Conservation (phyloP, 2,888 invertebrate genomes). For the Lycaena phlaeas region DNA sequence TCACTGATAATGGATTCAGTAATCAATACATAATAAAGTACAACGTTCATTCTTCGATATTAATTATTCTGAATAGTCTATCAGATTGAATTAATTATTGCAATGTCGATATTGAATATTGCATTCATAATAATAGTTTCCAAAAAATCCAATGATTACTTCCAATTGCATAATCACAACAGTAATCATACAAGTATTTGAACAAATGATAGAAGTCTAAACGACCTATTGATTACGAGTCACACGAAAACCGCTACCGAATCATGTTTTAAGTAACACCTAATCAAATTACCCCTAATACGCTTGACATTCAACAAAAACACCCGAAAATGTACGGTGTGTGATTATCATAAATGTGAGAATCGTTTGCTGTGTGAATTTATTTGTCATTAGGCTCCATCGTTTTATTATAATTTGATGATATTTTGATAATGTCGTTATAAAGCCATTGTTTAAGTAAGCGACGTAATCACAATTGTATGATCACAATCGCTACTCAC, state of each 20-base stretch:
- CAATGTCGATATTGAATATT: too few species aligned
- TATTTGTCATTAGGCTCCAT: constrained; percentile 9
- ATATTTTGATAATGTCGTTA: constrained; percentile 20
- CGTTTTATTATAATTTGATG: constrained; percentile 17
- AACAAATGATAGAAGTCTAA: too few species aligned
- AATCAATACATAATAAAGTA: too few species aligned
- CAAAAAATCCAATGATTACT: too few species aligned
- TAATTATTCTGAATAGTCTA: too few species aligned
- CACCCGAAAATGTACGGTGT: neutral
- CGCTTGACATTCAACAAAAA: constrained; percentile 3
- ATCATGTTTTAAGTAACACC: constrained; percentile 3
- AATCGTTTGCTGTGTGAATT: constrained; percentile 9
- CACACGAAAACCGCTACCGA: neutral
- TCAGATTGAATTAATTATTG: too few species aligned
- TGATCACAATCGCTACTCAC: constrained; percentile 5
- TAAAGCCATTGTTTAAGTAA: constrained; percentile 15
- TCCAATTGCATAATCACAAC: too few species aligned
- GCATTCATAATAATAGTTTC: too few species aligned
- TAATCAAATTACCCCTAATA: constrained; percentile 8
- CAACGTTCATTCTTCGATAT: too few species aligned
- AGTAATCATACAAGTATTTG: neutral
- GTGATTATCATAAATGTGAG: neutral
- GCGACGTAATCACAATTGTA: neutral
- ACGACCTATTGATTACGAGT: neutral
- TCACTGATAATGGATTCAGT: too few species aligned